Evolutionary conservation across 2,113 vertebrate species (phyloP).

Genomic region (Oceanodroma tethys): DNA sequence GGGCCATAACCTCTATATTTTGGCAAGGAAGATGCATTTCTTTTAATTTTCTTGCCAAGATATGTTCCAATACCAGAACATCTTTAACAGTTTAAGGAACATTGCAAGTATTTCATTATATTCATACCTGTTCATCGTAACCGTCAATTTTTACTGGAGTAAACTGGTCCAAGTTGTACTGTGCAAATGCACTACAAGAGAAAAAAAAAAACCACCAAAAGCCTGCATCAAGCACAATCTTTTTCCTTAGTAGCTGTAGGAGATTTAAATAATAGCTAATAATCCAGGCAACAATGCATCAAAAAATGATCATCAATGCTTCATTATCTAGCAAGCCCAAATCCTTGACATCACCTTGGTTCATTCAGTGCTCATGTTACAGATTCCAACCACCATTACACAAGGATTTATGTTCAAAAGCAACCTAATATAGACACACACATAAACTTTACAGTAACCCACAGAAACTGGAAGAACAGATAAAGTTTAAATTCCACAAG

Average conservation of each 20-base stretch:
- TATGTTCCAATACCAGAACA: background rate
- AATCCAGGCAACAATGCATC: background rate
- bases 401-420: background rate
- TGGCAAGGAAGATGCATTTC: background rate
- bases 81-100: background rate
- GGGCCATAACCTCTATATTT: background rate
- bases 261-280: background rate
- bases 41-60: background rate
- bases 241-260: background rate
- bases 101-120: background rate
- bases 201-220: background rate
- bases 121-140: conserved; percentile 91
- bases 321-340: background rate
- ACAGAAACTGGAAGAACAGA: background rate
- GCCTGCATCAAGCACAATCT: background rate
- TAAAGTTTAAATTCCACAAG: background rate
- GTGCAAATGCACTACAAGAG: conserved; percentile 90
- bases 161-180: conserved; percentile 98
- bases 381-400: background rate
- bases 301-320: background rate
- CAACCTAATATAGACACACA: background rate
- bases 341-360: background rate
- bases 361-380: background rate
- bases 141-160: conserved; percentile 93
- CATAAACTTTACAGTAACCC: background rate